A percentile compares a stretch with the other conserved stretches of the same genome.
Evolutionary conservation across 2,113 vertebrate species (phyloP).

Genomic region (Leptosomus discolor): DNA sequence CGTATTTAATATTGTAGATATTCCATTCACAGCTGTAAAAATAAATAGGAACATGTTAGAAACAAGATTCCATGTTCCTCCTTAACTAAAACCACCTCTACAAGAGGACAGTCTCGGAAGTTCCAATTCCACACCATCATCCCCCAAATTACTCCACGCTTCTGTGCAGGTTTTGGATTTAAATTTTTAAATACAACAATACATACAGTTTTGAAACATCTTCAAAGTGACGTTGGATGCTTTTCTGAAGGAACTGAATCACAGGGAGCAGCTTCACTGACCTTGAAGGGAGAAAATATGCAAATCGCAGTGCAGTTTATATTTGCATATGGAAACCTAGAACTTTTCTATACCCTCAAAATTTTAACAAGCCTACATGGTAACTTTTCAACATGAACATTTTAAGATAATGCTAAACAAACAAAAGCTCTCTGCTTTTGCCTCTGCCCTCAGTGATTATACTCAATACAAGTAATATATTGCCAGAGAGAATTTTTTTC

Average conservation of each 20-base stretch:
- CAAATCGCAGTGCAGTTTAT: background rate
- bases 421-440: background rate
- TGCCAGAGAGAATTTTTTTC: background rate
- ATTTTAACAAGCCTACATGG: background rate
- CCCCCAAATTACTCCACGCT: background rate
- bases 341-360: background rate
- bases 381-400: background rate
- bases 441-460: background rate
- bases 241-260: constrained; percentile 90
- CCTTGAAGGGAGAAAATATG: constrained; percentile 61
- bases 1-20: constrained; percentile 87
- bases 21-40: constrained; percentile 91
- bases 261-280: constrained; percentile 83
- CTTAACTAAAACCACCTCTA: background rate
- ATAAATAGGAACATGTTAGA: background rate
- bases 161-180: background rate
- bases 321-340: background rate
- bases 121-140: background rate
- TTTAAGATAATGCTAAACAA: background rate
- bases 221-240: constrained; percentile 86
- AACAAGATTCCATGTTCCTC: background rate
- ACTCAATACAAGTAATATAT: background rate
- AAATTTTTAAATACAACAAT: background rate
- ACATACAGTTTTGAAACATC: constrained; percentile 92
- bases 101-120: rapidly evolving